Percentiles rank a stretch among this genome's conserved stretches.
phyloP scores from a whole-genome alignment of 2,888 invertebrate genomes.

The Sturmia bella region DNA sequence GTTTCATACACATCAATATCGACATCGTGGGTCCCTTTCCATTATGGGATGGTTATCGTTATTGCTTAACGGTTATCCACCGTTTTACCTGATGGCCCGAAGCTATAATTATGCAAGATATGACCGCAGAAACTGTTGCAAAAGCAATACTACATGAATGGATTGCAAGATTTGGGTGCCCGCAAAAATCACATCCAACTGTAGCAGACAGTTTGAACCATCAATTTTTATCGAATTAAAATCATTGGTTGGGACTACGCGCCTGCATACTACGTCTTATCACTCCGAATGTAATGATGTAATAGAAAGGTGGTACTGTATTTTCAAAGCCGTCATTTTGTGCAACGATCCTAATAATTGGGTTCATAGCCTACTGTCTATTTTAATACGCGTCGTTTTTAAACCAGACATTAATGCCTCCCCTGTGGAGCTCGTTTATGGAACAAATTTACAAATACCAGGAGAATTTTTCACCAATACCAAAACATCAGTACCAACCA shows the following conservation, averaged over 20 bases:
- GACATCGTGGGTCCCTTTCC: slow-evolving; percentile 34
- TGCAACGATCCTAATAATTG: too few relatives aligned
- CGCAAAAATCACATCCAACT: slow-evolving; percentile 9
- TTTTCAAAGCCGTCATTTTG: too few relatives aligned
- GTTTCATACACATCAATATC: too few relatives aligned
- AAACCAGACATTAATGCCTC: too few relatives aligned
- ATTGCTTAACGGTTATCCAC: slow-evolving; percentile 29
- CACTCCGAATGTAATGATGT: slow-evolving; percentile 12
- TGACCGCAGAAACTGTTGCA: slow-evolving; percentile 29
- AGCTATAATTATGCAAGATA: slow-evolving; percentile 27
- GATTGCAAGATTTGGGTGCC: slow-evolving; percentile 43
- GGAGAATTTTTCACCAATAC: slow-evolving; percentile 35
- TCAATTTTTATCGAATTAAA: too few relatives aligned
- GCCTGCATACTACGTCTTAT: not conserved
- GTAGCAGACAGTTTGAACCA: slow-evolving; percentile 34
- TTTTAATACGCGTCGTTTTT: too few relatives aligned
- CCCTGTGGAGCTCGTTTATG: not conserved
- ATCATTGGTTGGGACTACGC: not conserved
- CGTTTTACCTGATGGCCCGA: slow-evolving; percentile 28
- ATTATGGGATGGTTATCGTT: slow-evolving; percentile 31
- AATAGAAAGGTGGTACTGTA: slow-evolving; percentile 29
- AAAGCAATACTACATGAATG: slow-evolving; percentile 13
- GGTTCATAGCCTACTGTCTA: too few relatives aligned
- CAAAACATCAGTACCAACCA: not conserved
- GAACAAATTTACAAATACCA: slow-evolving; percentile 36